A percentile compares a stretch with the other conserved stretches of the same genome.
phyloP scores from a whole-genome alignment of 2,888 invertebrate genomes.

The Eupithecia abbreviata region DNA sequence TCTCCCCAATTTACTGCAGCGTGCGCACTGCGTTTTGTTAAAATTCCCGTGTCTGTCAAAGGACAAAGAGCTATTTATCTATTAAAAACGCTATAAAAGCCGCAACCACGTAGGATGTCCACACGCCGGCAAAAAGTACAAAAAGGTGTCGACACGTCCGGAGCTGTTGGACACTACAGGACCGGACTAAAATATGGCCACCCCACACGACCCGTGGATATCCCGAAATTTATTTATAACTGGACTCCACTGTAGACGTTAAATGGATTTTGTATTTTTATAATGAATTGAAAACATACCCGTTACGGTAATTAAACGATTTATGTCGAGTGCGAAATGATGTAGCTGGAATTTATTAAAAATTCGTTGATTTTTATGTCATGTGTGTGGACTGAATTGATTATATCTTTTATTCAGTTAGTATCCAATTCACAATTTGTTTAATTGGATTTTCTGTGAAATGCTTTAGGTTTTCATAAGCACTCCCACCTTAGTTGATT shows the following conservation, averaged over 20 bases:
- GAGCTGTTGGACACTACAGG: conserved; percentile 35
- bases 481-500: neutral
- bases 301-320: conserved; percentile 50
- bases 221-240: conserved; percentile 66
- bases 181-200: conserved; percentile 67
- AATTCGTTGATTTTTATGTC: conserved; percentile 20
- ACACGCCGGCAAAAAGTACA: conserved; percentile 54
- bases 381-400: conserved; percentile 14
- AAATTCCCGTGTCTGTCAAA: conserved; percentile 55
- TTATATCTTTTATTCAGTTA: conserved; percentile 26
- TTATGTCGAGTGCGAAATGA: conserved; percentile 38
- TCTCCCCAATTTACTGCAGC: conserved; percentile 41
- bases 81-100: conserved; percentile 62
- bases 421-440: neutral
- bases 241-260: conserved; percentile 46
- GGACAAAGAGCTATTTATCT: conserved; percentile 61
- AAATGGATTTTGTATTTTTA: conserved; percentile 60
- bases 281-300: conserved; percentile 54
- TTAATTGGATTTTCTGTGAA: neutral
- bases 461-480: neutral
- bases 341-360: conserved; percentile 30
- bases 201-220: conserved; percentile 52
- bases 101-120: conserved; percentile 59
- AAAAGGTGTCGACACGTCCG: conserved; percentile 67
- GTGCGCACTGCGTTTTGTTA: conserved; percentile 50